Evolutionary conservation across 2,113 vertebrate species (phyloP).

Genomic region (Pandion haliaetus): DNA sequence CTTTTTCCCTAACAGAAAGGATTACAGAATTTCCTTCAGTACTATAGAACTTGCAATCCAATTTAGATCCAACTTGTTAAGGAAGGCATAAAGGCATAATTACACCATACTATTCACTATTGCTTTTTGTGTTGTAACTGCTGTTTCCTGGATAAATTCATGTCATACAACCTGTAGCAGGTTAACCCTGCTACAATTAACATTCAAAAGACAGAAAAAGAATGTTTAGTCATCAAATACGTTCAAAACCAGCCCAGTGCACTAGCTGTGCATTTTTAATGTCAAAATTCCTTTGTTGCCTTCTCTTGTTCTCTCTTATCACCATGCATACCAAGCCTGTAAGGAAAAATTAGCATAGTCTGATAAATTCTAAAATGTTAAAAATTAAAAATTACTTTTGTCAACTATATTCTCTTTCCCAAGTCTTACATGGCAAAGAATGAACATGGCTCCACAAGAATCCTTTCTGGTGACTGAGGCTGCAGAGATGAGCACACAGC

Average conservation of each 20-base stretch:
- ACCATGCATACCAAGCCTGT: accelerated
- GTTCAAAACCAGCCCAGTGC: background rate
- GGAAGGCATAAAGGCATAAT: background rate
- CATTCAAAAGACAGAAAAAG: background rate
- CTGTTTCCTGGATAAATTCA: background rate
- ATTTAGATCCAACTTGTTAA: background rate
- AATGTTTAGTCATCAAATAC: background rate
- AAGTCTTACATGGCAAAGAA: background rate
- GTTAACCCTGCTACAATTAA: background rate
- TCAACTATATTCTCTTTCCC: background rate
- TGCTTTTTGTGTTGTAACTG: background rate
- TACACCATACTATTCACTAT: background rate
- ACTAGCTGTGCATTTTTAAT: background rate
- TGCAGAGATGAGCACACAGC: background rate
- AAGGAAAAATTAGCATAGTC: background rate
- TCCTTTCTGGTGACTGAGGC: background rate
- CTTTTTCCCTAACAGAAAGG: background rate
- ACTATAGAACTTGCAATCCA: background rate
- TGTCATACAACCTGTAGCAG: background rate
- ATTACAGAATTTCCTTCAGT: background rate
- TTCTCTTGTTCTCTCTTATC: background rate
- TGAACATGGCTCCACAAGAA: background rate
- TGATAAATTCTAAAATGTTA: background rate
- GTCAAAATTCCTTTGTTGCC: background rate
- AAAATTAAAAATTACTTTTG: background rate